Evolutionary conservation across 2,888 invertebrate genomes (phyloP).

Genomic region (Apamea epomidion): DNA sequence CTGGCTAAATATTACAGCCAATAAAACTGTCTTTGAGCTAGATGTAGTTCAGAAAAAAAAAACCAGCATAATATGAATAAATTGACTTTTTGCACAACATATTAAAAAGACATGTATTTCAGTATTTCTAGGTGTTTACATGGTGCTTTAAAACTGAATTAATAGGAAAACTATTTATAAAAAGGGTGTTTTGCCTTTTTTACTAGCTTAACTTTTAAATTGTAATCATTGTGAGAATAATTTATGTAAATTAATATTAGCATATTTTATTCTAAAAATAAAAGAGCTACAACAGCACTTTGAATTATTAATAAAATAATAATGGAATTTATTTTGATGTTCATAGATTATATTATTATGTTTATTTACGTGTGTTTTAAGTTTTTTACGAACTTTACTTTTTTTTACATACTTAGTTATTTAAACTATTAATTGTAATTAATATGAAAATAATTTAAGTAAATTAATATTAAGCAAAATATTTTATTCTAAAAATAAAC

Average conservation of each 20-base stretch:
- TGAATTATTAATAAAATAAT: too few relatives aligned
- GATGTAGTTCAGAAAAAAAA: neutral
- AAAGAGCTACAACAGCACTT: neutral
- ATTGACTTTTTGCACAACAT: neutral
- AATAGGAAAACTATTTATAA: neutral
- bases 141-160: conserved; percentile 1
- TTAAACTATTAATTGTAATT: neutral
- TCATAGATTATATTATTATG: too few relatives aligned
- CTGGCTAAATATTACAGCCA: neutral
- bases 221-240: neutral
- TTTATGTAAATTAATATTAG: neutral
- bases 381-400: neutral
- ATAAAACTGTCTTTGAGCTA: neutral
- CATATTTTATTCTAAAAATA: conserved; percentile 1
- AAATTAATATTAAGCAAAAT: neutral
- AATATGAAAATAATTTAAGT: neutral
- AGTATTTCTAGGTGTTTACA: neutral
- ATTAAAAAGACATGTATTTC: neutral
- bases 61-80: neutral
- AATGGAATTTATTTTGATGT: too few relatives aligned
- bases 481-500: neutral
- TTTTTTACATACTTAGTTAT: neutral
- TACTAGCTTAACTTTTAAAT: neutral
- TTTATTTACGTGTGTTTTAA: neutral
- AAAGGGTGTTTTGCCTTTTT: neutral